These are phyloP conservation scores for Origma solitaria DNA, from an alignment of 2,113 vertebrate genomes.

Conservation along the genomic window DNA sequence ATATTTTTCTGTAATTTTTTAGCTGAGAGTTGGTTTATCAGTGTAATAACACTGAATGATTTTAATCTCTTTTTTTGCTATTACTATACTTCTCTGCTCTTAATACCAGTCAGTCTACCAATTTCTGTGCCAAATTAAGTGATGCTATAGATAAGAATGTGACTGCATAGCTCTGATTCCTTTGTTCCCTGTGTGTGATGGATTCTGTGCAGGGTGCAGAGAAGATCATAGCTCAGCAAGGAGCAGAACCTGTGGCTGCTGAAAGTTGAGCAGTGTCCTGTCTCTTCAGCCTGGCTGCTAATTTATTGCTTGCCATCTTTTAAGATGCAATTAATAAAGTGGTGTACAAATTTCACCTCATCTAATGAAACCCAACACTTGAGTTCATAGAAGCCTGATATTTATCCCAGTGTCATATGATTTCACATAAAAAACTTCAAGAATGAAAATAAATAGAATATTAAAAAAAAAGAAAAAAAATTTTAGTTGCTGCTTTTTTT, in stretches of 20 bases:
- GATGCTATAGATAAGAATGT: neutral
- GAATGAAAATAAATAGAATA: neutral
- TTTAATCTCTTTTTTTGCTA: neutral
- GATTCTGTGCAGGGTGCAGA: neutral
- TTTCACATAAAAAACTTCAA: neutral
- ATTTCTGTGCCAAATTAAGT: neutral
- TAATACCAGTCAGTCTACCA: neutral
- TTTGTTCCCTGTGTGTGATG: neutral
- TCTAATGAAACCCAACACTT: neutral
- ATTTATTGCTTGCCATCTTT: neutral
- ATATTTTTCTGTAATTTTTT: neutral
- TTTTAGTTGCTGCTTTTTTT: neutral
- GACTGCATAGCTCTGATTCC: neutral
- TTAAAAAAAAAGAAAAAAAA: neutral
- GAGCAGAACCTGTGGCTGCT: neutral
- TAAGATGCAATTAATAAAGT: neutral
- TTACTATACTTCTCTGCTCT: neutral
- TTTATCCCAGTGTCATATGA: neutral
- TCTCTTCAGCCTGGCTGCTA: neutral
- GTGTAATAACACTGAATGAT: neutral
- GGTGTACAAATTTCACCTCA: neutral
- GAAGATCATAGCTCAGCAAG: neutral
- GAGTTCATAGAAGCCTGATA: neutral
- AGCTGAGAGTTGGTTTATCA: neutral
- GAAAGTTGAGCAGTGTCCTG: neutral